phyloP scores from a whole-genome alignment of 2,797 vertebrate genomes.

The Enteromius argenteus region DNA sequence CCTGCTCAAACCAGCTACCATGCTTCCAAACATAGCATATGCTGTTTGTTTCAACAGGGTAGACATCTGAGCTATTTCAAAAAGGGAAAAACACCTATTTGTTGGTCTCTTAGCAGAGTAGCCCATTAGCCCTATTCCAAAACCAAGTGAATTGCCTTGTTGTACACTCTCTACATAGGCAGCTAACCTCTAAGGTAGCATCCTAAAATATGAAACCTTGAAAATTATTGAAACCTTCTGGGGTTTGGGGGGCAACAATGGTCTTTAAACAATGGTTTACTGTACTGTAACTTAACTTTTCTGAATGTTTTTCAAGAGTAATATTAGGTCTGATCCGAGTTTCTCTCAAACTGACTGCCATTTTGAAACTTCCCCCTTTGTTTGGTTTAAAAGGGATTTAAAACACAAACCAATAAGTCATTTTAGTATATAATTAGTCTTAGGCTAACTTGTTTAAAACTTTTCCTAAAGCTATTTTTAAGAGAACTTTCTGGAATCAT shows the following conservation, averaged over 20 bases:
- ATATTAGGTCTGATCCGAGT: background rate
- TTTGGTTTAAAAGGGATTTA: background rate
- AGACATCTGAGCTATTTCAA: slow-evolving; percentile 2
- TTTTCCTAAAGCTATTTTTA: background rate
- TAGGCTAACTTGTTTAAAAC: background rate
- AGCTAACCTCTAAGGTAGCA: background rate
- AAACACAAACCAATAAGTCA: background rate
- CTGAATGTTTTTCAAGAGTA: background rate
- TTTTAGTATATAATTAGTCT: background rate
- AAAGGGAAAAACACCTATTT: background rate
- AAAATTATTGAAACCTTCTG: background rate
- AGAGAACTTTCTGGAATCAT: background rate
- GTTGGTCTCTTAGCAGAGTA: background rate
- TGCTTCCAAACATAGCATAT: background rate
- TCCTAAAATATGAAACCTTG: background rate
- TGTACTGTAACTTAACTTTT: background rate
- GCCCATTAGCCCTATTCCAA: background rate
- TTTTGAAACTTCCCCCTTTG: background rate
- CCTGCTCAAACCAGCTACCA: background rate
- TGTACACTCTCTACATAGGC: background rate
- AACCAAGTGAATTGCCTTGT: background rate
- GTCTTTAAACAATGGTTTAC: background rate
- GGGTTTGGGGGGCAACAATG: background rate
- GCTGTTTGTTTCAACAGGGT: background rate
- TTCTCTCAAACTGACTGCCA: background rate